phyloP scores from a whole-genome alignment of 2,113 vertebrate genomes.

The Colius striatus region DNA sequence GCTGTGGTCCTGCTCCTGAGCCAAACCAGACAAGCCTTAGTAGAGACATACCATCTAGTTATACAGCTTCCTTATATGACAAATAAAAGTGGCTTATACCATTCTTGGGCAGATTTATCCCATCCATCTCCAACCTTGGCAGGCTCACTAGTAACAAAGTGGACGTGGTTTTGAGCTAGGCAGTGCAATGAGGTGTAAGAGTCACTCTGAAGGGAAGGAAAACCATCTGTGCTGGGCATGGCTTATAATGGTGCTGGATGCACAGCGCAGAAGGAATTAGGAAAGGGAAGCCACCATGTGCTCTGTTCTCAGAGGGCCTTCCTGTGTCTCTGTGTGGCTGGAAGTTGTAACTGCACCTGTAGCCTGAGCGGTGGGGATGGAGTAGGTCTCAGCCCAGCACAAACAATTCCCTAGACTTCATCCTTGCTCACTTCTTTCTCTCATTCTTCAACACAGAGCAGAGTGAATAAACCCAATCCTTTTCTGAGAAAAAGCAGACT shows the following conservation, averaged over 20 bases:
- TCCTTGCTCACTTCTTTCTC: neutral
- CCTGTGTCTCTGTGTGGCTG: neutral
- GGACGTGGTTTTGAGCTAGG: neutral
- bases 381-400: neutral
- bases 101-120: neutral
- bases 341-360: neutral
- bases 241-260: neutral
- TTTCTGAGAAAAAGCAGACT: neutral
- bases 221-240: neutral
- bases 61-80: neutral
- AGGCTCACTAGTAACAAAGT: neutral
- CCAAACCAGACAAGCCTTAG: slow-evolving; percentile 21
- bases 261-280: neutral
- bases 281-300: neutral
- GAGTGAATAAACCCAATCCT: neutral
- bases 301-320: neutral
- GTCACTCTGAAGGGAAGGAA: neutral
- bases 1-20: slow-evolving; percentile 18
- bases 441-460: neutral
- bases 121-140: neutral
- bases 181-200: neutral
- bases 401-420: neutral
- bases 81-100: neutral
- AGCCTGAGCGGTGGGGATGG: rapidly evolving
- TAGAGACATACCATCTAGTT: neutral